Conservation (phyloP, 2,888 invertebrate species). For the Hydraecia micacea region DNA sequence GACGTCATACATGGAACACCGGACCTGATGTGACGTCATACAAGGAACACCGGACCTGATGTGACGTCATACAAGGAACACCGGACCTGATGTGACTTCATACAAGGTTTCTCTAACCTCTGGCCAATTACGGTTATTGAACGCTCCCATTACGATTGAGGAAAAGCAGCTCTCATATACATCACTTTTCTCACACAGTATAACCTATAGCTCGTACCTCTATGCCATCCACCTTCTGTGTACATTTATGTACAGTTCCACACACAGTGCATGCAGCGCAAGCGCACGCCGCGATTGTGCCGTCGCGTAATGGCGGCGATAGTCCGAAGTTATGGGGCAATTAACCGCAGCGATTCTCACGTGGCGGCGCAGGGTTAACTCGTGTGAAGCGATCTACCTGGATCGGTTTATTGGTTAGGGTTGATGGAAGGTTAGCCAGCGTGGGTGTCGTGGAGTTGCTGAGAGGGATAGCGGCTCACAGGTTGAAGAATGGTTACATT, state of each 20-base stretch:
- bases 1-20: not conserved
- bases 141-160: not conserved
- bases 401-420: constrained; percentile 51
- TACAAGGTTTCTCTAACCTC: not conserved
- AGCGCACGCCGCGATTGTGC: constrained; percentile 74
- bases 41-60: not conserved
- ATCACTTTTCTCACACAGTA: constrained; percentile 1
- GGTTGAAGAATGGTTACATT: not conserved
- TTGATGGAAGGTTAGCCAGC: constrained; percentile 37
- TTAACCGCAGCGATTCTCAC: constrained; percentile 61
- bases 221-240: constrained; percentile 44
- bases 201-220: not conserved
- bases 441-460: constrained; percentile 2
- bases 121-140: not conserved
- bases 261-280: constrained; percentile 49
- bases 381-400: constrained; percentile 64
- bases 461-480: not conserved
- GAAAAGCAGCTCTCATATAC: not conserved
- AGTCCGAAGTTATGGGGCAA: constrained; percentile 72
- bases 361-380: constrained; percentile 43
- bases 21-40: not conserved
- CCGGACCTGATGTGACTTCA: not conserved
- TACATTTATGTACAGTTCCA: not conserved
- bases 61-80: not conserved
- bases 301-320: constrained; percentile 69